phyloP scores from a whole-genome alignment of 2,113 vertebrate species.

The Atlantisia rogersi region DNA sequence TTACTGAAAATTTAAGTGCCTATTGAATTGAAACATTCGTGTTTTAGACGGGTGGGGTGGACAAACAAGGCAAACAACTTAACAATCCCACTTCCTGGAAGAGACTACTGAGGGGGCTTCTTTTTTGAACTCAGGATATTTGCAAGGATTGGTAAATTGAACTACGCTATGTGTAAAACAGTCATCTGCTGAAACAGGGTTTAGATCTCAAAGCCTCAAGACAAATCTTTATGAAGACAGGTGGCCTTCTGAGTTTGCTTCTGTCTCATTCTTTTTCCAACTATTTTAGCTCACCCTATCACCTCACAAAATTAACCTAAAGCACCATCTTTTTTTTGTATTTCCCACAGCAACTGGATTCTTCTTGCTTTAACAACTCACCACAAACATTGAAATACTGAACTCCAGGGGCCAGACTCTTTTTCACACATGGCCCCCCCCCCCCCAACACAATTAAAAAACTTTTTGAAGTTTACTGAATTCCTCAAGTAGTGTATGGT shows the following conservation, averaged over 20 bases:
- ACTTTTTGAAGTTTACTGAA: background rate
- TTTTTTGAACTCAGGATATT: background rate
- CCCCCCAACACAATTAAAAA: background rate
- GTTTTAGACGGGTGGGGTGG: background rate
- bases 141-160: background rate
- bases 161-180: background rate
- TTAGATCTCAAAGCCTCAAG: background rate
- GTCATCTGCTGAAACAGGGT: background rate
- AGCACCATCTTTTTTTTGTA: background rate
- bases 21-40: background rate
- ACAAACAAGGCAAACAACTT: background rate
- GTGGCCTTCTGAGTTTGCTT: background rate
- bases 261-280: background rate
- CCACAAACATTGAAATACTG: background rate
- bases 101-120: background rate
- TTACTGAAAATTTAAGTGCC: background rate
- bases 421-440: background rate
- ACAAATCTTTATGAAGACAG: background rate
- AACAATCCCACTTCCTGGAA: background rate
- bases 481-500: background rate
- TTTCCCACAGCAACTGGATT: background rate
- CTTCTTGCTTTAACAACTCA: background rate
- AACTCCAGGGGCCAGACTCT: background rate
- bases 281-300: background rate
- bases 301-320: background rate